Base-by-base conservation (phyloP, 2,797 vertebrate species). In the Phrynocephalus forsythii region DNA sequence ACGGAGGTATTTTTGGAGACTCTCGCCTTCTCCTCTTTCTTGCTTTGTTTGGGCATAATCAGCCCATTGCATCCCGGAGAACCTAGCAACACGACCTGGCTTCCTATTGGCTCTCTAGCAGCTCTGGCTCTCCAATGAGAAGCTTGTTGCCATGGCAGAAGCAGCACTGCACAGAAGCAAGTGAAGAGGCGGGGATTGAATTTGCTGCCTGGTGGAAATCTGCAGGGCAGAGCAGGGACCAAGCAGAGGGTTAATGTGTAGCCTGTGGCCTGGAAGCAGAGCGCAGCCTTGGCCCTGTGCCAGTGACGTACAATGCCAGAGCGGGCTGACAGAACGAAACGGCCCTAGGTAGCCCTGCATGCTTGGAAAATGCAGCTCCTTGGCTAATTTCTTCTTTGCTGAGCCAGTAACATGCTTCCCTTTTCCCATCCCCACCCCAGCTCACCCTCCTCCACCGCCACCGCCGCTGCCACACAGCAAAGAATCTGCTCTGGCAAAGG, bases 61-160 rank as follows among this genome's bases (percentile, higher is more conserved):
- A 97, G 97, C 97, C 97, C 91, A 98, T 98, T 97, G 98, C 98
- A 97, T 98, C 98, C 95, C 97, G 97, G 98, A 98, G 92, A 97
- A 97, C 98, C 97, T 98, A 98, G 98, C 97, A 97, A 97, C 97
- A 96, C 90, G 91, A 96, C 96, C 87, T 96, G 97, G 94, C 94
- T 96, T 97, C 95, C 96, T 96, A 98, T 98, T 98, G 98, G 98
- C 97, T 97, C 96, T 96, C 97, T 96, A 1, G 97, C 97, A 82
- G 84, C 87, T 95, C 95, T 91, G 91, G 90, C 94, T 94, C 96
- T 95, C 98, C 98, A 98, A 98, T 98, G 96, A 97, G 95, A 96
- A 95, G 93, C 96, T 97, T 99, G 98, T 99, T 98, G 97, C 98
- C 97, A 98, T 98, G 98, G 98, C 97, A 97, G 98, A 97, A 95